A percentile compares a stretch with the other conserved stretches of the same genome.
These are phyloP conservation scores for Eilema caniola DNA, from an alignment of 2,888 invertebrate species.

Conservation along the genomic window DNA sequence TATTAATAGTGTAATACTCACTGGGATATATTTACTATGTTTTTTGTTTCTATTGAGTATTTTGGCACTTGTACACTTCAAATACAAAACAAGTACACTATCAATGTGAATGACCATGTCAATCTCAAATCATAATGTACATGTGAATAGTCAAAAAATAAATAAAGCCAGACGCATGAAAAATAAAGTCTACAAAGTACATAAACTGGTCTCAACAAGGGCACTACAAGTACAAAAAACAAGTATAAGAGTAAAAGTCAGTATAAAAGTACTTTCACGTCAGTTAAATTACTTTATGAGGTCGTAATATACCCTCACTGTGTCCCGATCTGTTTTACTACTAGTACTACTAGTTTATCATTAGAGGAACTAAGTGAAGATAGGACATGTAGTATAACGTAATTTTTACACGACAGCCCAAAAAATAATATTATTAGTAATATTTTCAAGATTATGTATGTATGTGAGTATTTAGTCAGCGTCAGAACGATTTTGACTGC, in stretches of 20 bases:
- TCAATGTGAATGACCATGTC: no score
- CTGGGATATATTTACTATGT: no score
- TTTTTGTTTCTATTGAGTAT: no score
- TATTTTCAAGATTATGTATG: no score
- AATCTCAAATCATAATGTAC: no score
- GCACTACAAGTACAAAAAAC: conserved; percentile 53
- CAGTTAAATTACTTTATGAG: conserved; percentile 75
- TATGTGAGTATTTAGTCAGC: no score
- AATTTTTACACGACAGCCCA: not conserved
- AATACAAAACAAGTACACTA: no score
- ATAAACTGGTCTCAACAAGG: conserved; percentile 55
- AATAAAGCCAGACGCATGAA: conserved; percentile 25
- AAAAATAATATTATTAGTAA: no score
- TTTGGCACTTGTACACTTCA: no score
- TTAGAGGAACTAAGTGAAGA: conserved; percentile 48
- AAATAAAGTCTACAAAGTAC: conserved; percentile 41
- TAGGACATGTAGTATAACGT: conserved; percentile 14
- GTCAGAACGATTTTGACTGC: no score
- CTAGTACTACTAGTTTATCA: conserved; percentile 50
- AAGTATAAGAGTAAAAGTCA: conserved; percentile 75
- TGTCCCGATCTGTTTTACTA: conserved; percentile 62
- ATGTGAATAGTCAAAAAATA: not conserved
- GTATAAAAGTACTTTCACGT: conserved; percentile 65
- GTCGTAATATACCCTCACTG: conserved; percentile 65
- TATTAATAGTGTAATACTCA: no score